A percentile compares a stretch with the other conserved stretches of the same genome.
These are phyloP conservation scores for Sinocyclocheilus grahami DNA, from an alignment of 2,113 vertebrate species.

Conservation along the genomic window DNA sequence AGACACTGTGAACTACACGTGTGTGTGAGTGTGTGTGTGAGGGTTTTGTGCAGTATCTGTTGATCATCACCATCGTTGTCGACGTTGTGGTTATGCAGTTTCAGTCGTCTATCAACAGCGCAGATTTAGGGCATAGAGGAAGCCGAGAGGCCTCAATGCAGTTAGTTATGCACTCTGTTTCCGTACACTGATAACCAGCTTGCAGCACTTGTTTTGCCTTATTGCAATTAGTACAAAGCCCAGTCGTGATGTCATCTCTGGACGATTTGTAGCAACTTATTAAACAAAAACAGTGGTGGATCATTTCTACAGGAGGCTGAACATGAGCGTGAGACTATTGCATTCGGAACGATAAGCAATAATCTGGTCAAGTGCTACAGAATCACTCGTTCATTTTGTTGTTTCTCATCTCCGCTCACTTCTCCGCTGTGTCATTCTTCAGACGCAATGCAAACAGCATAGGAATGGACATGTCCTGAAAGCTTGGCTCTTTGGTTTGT, in stretches of 20 bases:
- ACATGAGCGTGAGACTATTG: neutral
- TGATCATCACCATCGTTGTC: constrained; percentile 1
- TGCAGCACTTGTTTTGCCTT: constrained; percentile 39
- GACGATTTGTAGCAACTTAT: constrained; percentile 20
- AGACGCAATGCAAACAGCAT: neutral
- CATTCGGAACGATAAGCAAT: constrained; percentile 32
- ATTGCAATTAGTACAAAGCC: constrained; percentile 3
- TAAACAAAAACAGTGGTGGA: neutral
- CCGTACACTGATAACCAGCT: neutral
- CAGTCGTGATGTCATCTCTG: neutral
- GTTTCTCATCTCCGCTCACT: constrained; percentile 1
- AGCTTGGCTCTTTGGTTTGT: neutral
- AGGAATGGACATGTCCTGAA: neutral
- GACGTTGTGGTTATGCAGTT: constrained; percentile 21
- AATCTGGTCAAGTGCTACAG: neutral
- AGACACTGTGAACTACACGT: constrained; percentile 62
- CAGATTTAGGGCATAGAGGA: constrained; percentile 4
- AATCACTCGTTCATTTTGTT: neutral
- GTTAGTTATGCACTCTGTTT: constrained; percentile 10
- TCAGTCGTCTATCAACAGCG: constrained; percentile 9
- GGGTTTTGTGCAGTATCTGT: constrained; percentile 38
- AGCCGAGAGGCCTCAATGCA: neutral
- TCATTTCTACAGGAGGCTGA: neutral
- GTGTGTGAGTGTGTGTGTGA: constrained; percentile 33
- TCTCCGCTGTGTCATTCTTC: neutral